A percentile compares a stretch with the other conserved stretches of the same genome.
phyloP scores from a whole-genome alignment of 2,113 vertebrate genomes.

The Capreolus pygargus region DNA sequence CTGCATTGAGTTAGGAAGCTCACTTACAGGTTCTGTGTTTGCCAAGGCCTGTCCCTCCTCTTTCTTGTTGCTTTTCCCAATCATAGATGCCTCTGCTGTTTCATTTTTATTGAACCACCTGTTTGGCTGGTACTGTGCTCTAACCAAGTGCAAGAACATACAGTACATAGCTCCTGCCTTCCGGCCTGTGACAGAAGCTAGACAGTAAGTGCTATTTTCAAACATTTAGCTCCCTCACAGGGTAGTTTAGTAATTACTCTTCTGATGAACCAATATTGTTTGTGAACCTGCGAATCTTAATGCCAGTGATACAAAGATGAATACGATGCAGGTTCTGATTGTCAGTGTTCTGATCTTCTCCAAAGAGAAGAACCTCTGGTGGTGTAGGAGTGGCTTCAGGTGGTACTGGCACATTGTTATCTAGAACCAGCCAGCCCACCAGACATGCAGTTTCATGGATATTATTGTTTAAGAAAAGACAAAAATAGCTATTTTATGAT shows the following conservation, averaged over 20 bases:
- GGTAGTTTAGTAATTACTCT: neutral
- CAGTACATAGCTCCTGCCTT: too few relatives aligned
- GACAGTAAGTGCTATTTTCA: neutral
- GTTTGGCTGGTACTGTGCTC: neutral
- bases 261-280: neutral
- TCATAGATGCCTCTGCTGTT: neutral
- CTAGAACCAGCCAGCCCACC: neutral
- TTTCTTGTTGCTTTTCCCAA: neutral
- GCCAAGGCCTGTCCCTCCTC: neutral
- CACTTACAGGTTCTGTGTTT: fast-evolving
- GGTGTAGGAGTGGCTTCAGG: neutral
- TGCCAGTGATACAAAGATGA: neutral
- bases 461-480: neutral
- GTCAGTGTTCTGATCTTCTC: neutral
- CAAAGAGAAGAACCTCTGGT: neutral
- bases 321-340: neutral
- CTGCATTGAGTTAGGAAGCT: too few relatives aligned
- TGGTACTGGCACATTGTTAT: fast-evolving
- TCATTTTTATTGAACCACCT: neutral
- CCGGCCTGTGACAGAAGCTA: neutral
- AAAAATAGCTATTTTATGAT: neutral
- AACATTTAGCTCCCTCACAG: neutral
- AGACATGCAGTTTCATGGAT: neutral
- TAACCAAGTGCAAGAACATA: neutral
- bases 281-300: neutral